Base-by-base conservation (phyloP, 2,113 vertebrate genomes). In the Sinocyclocheilus anophthalmus region DNA sequence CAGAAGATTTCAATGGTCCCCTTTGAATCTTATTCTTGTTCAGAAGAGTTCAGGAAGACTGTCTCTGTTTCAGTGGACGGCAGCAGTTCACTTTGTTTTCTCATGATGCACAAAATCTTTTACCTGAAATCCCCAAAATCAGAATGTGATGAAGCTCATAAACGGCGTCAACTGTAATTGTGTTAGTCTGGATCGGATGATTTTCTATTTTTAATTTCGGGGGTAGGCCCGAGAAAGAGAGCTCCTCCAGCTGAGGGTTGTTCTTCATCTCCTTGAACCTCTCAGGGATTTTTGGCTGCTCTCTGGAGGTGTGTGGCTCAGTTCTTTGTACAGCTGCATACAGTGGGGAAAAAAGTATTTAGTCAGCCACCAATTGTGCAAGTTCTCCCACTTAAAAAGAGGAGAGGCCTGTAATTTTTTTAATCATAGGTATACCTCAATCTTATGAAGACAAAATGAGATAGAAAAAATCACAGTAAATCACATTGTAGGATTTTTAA, bases 1-100 rank as follows among this genome's bases (percentile, higher is more conserved):
- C 26, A 39, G 12, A 11, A 83, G 87, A 83, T 65, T 65, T 88
- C 72, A 12, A 37, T 33, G 63, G 42, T 39, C 13, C 18, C 2
- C 33, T 39, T 42, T 42, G 18, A 20, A 12, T 42, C 67, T 37
- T 3, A 70, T 70, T 70, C 69, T 72, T 42, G 37, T 42, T 11
- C 37, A n/a, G 33, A 72, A 11, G 33, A 11, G 20, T 72, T 72
- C 20, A 42, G 4, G 37, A 72, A n/a, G 18, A 39, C 4, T 37
- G 24, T 18, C 59, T 22, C 1, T 26, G 72, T 87, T 65, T 55
- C 33, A 50, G 42, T 14, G 22, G 69, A 72, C 1, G 3, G 33
- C 33, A 72, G 37, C 37, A n/a, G 14, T 72, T 72, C 2, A 14
- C 12, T 48, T 14, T 42, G 1, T 73, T 73, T 73, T 13, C 10